Percentiles rank a stretch among this genome's conserved stretches.
These are phyloP conservation scores for Lutraria lutraria DNA, from an alignment of 2,888 invertebrate species.

Conservation along the genomic window DNA sequence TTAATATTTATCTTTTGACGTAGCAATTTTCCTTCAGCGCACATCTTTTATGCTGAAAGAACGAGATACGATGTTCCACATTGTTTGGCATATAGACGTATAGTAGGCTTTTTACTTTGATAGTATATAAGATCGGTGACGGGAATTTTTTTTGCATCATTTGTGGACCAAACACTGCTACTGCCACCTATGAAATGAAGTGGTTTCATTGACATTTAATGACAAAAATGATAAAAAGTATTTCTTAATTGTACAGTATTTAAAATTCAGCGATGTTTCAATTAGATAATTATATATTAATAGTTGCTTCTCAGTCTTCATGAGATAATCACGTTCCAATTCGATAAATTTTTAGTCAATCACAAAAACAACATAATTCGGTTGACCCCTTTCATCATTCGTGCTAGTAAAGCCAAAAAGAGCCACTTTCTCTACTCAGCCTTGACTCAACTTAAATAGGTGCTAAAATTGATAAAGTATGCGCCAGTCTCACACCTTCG, in stretches of 20 bases:
- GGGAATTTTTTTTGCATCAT: no score
- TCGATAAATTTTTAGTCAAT: not conserved
- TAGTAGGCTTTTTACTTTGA: no score
- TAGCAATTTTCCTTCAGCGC: no score
- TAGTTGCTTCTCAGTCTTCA: not conserved
- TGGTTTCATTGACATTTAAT: no score
- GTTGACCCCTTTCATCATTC: not conserved
- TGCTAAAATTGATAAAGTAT: conserved; percentile 3
- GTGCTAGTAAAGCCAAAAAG: not conserved
- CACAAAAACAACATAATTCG: not conserved
- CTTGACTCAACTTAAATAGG: conserved; percentile 6
- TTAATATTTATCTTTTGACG: no score
- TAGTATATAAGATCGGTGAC: no score
- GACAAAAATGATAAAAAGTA: not conserved
- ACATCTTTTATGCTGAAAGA: no score
- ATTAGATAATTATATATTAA: not conserved
- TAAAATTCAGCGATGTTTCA: not conserved
- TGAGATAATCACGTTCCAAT: not conserved
- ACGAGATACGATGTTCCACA: no score
- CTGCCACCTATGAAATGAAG: no score
- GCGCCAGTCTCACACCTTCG: conserved; percentile 26
- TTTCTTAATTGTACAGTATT: not conserved
- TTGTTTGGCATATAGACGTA: no score
- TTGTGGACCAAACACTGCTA: no score
- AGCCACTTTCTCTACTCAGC: not conserved